Conservation (phyloP, 2,113 vertebrate genomes). For the Vidua chalybeata region DNA sequence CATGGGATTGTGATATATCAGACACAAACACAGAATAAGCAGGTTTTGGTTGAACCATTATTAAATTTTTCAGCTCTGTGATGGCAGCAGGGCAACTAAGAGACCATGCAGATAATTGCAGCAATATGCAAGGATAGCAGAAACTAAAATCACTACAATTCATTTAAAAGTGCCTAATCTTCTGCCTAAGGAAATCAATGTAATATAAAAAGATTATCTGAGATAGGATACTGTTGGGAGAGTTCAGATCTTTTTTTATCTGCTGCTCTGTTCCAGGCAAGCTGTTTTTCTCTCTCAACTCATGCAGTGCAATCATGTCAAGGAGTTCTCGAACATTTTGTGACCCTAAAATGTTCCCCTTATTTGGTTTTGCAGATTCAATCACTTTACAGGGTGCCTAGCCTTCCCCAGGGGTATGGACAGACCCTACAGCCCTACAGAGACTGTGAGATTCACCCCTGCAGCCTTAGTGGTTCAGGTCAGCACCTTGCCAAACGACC, state of each 20-base stretch:
- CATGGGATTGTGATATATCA: neutral
- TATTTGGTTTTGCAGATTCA: neutral
- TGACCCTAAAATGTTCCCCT: neutral
- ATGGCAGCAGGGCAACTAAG: neutral
- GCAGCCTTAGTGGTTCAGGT: neutral
- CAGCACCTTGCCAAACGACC: neutral
- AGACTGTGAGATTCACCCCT: neutral
- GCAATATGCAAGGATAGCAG: neutral
- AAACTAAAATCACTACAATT: constrained; percentile 9
- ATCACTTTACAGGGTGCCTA: neutral
- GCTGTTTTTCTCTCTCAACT: neutral
- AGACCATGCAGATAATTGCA: neutral
- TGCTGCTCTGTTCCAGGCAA: neutral
- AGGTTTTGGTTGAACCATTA: neutral
- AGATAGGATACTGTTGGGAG: neutral
- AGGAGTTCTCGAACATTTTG: neutral
- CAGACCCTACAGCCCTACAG: neutral
- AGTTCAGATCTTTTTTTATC: neutral
- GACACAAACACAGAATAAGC: neutral
- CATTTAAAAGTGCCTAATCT: constrained; percentile 4
- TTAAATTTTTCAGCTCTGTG: neutral
- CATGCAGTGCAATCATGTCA: neutral
- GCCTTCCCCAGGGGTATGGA: neutral
- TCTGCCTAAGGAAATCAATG: constrained; percentile 1
- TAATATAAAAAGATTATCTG: constrained; percentile 3